These are phyloP conservation scores for Diglossa cyanea DNA, from an alignment of 2,797 vertebrate species.

Conservation along the genomic window DNA sequence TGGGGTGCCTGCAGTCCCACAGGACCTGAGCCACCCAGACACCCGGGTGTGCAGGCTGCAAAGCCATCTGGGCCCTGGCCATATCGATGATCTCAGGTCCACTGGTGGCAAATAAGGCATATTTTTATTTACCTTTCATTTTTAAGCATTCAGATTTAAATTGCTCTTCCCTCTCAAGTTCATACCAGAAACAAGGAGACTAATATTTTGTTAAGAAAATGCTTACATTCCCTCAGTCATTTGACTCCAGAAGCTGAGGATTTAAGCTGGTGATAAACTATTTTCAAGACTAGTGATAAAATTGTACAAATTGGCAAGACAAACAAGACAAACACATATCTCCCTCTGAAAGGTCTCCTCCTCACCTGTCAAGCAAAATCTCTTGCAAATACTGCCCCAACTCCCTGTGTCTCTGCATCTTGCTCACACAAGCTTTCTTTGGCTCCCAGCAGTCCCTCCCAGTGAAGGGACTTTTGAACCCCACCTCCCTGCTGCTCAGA, in stretches of 20 bases:
- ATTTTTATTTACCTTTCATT: not conserved
- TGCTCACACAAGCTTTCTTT: not conserved
- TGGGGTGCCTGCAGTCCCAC: accelerated
- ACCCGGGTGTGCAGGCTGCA: not conserved
- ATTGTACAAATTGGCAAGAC: not conserved
- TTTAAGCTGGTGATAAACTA: not conserved
- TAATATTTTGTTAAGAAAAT: not conserved
- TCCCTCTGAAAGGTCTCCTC: not conserved
- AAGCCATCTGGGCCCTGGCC: not conserved
- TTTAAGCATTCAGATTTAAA: not conserved
- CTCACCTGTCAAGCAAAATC: not conserved
- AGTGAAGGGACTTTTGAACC: not conserved
- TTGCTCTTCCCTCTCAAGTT: not conserved
- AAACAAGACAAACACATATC: not conserved
- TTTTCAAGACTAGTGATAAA: not conserved
- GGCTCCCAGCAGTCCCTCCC: not conserved
- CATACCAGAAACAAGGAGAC: not conserved
- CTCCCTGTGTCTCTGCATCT: not conserved
- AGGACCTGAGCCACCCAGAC: not conserved
- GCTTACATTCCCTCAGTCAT: not conserved
- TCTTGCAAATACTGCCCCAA: not conserved
- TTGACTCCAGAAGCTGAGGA: not conserved
- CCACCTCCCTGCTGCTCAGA: not conserved
- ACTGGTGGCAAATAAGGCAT: not conserved
- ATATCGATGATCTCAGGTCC: not conserved